These are phyloP conservation scores for Scaptomyza flava DNA, from an alignment of 2,888 invertebrate genomes.

Conservation along the genomic window DNA sequence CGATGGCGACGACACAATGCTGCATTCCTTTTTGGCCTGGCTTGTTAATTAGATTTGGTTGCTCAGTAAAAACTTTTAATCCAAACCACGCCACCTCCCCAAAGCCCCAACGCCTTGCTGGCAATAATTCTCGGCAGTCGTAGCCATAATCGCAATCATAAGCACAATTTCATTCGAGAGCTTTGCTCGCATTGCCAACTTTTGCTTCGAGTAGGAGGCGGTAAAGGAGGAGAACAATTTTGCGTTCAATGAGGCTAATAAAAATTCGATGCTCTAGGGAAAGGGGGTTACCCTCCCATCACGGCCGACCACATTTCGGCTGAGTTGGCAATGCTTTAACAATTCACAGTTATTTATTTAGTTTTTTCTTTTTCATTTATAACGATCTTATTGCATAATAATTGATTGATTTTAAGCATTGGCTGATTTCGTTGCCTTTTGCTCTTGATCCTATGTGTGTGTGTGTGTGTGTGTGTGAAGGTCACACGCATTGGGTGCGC, in stretches of 20 bases:
- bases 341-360: slow-evolving; percentile 11
- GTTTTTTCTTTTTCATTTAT: background rate
- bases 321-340: slow-evolving; percentile 7
- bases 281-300: background rate
- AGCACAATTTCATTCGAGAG: slow-evolving; percentile 74
- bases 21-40: slow-evolving; percentile 12
- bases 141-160: slow-evolving; percentile 74
- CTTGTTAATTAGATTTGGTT: slow-evolving; percentile 64
- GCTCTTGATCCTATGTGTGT: too few relatives aligned
- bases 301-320: background rate
- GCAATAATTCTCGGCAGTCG: slow-evolving; percentile 61
- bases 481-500: background rate
- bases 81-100: background rate
- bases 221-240: too few relatives aligned
- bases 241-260: slow-evolving; percentile 72
- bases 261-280: slow-evolving; percentile 42
- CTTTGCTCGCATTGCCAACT: slow-evolving; percentile 39
- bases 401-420: slow-evolving; percentile 58
- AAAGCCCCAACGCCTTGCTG: background rate
- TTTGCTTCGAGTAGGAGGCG: slow-evolving; percentile 11
- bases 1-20: background rate
- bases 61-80: slow-evolving; percentile 43
- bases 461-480: background rate
- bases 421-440: slow-evolving; percentile 6
- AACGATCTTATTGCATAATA: slow-evolving; percentile 65